Percentiles rank a stretch among this genome's conserved stretches.
Evolutionary conservation across 2,797 vertebrate genomes (phyloP).

Genomic region (Sebastes reedi): DNA sequence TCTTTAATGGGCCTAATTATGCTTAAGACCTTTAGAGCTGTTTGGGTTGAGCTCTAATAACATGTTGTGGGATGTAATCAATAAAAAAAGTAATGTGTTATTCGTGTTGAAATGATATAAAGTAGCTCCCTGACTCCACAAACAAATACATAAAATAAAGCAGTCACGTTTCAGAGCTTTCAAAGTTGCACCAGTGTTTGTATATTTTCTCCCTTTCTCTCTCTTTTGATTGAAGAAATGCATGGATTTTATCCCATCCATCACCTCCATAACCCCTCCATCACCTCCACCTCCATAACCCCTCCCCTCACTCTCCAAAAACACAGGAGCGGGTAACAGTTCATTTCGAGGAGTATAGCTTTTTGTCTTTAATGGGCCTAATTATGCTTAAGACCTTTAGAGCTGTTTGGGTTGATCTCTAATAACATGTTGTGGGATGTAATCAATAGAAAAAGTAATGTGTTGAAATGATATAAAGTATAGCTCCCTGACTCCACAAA

Average conservation of each 20-base stretch:
- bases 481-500: background rate
- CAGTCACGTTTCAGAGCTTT: conserved; percentile 18
- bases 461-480: background rate
- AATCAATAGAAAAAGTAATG: conserved; percentile 17
- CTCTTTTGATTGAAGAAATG: conserved; percentile 63
- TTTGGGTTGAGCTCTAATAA: conserved; percentile 41
- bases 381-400: conserved; percentile 69
- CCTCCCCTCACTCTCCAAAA: conserved; percentile 56
- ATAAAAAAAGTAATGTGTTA: conserved; percentile 6
- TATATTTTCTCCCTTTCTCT: conserved; percentile 53
- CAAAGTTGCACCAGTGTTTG: conserved; percentile 35
- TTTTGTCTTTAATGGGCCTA: conserved; percentile 68
- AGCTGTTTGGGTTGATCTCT: conserved; percentile 39
- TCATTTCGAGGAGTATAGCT: conserved; percentile 58
- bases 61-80: conserved; percentile 27
- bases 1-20: conserved; percentile 74
- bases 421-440: conserved; percentile 33
- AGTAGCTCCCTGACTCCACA: background rate
- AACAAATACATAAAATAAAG: background rate
- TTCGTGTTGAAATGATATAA: background rate
- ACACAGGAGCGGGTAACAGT: conserved; percentile 44
- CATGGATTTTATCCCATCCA: conserved; percentile 64
- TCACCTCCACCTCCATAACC: conserved; percentile 44
- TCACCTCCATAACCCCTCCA: conserved; percentile 65
- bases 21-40: conserved; percentile 58